phyloP scores from a whole-genome alignment of 2,797 vertebrate genomes.

The Harpagifer antarcticus region DNA sequence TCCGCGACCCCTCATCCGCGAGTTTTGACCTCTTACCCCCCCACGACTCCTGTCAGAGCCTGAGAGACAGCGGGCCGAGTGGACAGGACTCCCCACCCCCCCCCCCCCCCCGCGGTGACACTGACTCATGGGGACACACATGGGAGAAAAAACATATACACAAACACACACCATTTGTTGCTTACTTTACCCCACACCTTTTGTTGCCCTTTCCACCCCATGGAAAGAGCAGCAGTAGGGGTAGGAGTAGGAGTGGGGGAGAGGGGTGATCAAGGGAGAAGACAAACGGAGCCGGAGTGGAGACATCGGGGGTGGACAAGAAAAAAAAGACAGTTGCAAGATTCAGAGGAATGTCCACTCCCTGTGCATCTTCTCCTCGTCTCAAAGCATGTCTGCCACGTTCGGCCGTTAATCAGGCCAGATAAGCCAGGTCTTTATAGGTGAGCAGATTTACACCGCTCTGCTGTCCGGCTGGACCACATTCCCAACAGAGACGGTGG shows the following conservation, averaged over 20 bases:
- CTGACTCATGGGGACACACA: constrained; percentile 39
- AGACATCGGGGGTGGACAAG: constrained; percentile 38
- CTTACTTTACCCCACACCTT: constrained; percentile 75
- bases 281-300: constrained; percentile 54
- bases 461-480: constrained; percentile 63
- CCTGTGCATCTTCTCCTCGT: constrained; percentile 71
- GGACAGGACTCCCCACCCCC: constrained; percentile 51
- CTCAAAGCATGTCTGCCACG: constrained; percentile 56
- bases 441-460: constrained; percentile 77
- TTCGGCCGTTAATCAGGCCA: constrained; percentile 77
- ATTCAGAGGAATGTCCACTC: constrained; percentile 77
- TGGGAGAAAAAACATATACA: constrained; percentile 44
- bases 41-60: constrained; percentile 67
- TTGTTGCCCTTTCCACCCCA: constrained; percentile 60
- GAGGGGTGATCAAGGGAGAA: constrained; percentile 44
- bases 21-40: constrained; percentile 69
- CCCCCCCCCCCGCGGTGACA: constrained; percentile 52
- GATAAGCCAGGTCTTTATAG: constrained; percentile 78
- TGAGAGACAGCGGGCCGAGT: constrained; percentile 61
- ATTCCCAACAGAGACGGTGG: constrained; percentile 65
- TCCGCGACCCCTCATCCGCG: constrained; percentile 67
- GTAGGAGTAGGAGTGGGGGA: neutral
- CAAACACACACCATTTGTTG: constrained; percentile 73
- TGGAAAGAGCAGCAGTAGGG: constrained; percentile 21
- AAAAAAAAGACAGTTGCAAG: constrained; percentile 42